These are phyloP conservation scores for Theretra japonica DNA, from an alignment of 2,888 invertebrate genomes.

Conservation along the genomic window DNA sequence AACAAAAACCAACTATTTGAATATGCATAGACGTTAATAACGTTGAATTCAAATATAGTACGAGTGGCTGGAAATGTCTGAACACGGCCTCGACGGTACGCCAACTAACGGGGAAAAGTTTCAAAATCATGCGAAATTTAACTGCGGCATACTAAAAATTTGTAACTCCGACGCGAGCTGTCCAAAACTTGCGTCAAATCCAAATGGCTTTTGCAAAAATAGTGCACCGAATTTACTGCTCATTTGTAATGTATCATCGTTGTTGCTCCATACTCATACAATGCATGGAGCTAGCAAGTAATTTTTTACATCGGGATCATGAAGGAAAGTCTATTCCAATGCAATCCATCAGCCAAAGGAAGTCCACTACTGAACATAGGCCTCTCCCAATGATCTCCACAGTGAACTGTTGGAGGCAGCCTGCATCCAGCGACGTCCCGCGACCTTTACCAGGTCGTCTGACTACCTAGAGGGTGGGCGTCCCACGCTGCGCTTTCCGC, in stretches of 20 bases:
- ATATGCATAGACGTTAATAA: slow-evolving; percentile 74
- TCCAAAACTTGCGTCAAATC: slow-evolving; percentile 43
- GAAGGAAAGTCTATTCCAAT: no score
- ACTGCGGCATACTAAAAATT: slow-evolving; percentile 64
- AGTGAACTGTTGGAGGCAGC: no score
- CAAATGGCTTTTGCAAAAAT: slow-evolving; percentile 24
- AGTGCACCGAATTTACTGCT: slow-evolving; percentile 8
- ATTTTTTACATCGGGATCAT: no score
- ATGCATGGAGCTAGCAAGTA: neutral
- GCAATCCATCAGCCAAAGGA: no score
- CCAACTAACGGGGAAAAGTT: slow-evolving; percentile 62
- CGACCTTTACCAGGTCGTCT: no score
- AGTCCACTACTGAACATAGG: no score
- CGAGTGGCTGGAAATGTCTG: slow-evolving; percentile 48
- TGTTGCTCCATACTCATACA: neutral
- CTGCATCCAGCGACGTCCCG: no score
- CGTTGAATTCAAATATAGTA: slow-evolving; percentile 58
- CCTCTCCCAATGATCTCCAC: no score
- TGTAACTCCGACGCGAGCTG: slow-evolving; percentile 58
- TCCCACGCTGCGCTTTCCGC: no score
- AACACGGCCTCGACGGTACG: slow-evolving; percentile 63
- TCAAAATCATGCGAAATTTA: slow-evolving; percentile 68
- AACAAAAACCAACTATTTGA: slow-evolving; percentile 67
- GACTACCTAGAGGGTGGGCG: no score
- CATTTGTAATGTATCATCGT: neutral